Conservation (phyloP, 2,888 invertebrate species). For the Pteria penguin region DNA sequence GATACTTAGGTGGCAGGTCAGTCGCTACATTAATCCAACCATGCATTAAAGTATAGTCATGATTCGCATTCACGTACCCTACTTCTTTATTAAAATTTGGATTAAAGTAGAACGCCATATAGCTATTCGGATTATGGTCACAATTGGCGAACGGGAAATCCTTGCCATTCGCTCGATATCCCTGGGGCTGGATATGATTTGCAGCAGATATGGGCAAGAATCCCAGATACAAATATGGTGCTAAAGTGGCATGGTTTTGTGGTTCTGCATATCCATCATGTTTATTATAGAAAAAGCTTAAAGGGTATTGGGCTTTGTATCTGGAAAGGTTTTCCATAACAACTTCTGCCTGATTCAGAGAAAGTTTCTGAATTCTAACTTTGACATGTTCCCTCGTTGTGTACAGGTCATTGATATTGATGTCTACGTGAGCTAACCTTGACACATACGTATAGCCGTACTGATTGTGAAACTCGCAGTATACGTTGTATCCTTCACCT, state of each 20-base stretch:
- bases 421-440: conserved; percentile 33
- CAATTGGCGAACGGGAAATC: conserved; percentile 46
- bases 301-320: conserved; percentile 28
- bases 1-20: background rate
- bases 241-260: conserved; percentile 36
- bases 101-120: conserved; percentile 46
- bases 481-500: conserved; percentile 45
- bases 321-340: conserved; percentile 41
- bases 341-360: conserved; percentile 44
- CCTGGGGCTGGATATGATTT: conserved; percentile 21
- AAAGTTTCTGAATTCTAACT: conserved; percentile 39
- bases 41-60: conserved; percentile 32
- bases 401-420: conserved; percentile 49
- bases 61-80: conserved; percentile 8
- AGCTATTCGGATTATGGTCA: conserved; percentile 50
- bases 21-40: conserved; percentile 34
- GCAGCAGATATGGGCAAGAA: conserved; percentile 33
- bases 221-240: conserved; percentile 50
- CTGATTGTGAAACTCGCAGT: conserved; percentile 50
- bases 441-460: conserved; percentile 55
- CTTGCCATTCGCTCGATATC: conserved; percentile 40
- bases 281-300: conserved; percentile 47
- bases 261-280: conserved; percentile 35
- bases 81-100: conserved; percentile 22
- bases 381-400: conserved; percentile 44